Evolutionary conservation across 2,888 invertebrate genomes (phyloP).

Genomic region (Chymomyza caudatula): DNA sequence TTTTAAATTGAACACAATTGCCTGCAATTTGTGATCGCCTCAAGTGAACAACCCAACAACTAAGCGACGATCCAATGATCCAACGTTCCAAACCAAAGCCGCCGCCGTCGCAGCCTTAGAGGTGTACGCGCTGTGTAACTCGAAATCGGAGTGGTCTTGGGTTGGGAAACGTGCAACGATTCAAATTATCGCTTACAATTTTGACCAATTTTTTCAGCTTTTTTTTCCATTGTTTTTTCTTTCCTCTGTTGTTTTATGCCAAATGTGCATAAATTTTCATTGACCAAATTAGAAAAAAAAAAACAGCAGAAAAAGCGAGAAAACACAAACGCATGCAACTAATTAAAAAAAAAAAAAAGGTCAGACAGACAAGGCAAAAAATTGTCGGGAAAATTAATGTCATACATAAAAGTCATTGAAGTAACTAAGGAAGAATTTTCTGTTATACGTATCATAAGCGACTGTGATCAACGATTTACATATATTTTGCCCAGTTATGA

Average conservation of each 20-base stretch:
- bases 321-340: slow-evolving; percentile 26
- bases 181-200: background rate
- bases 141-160: background rate
- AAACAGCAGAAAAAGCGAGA: background rate
- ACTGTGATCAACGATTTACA: no score
- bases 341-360: slow-evolving; percentile 37
- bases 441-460: background rate
- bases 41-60: slow-evolving; percentile 27
- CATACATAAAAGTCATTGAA: background rate
- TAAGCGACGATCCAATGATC: background rate
- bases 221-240: background rate
- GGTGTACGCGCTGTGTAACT: background rate
- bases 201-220: background rate
- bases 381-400: background rate
- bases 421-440: background rate
- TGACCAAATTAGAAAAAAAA: slow-evolving; percentile 27
- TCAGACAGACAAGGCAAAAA: background rate
- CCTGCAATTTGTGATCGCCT: slow-evolving; percentile 37
- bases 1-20: slow-evolving; percentile 73
- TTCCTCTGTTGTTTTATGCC: background rate
- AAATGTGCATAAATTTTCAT: slow-evolving; percentile 51
- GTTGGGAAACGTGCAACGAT: background rate
- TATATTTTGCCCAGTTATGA: no score
- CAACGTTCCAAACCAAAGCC: background rate
- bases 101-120: background rate